A percentile compares a stretch with the other conserved stretches of the same genome.
Conservation (phyloP, 2,797 vertebrate species). For the Synanceia verrucosa region DNA sequence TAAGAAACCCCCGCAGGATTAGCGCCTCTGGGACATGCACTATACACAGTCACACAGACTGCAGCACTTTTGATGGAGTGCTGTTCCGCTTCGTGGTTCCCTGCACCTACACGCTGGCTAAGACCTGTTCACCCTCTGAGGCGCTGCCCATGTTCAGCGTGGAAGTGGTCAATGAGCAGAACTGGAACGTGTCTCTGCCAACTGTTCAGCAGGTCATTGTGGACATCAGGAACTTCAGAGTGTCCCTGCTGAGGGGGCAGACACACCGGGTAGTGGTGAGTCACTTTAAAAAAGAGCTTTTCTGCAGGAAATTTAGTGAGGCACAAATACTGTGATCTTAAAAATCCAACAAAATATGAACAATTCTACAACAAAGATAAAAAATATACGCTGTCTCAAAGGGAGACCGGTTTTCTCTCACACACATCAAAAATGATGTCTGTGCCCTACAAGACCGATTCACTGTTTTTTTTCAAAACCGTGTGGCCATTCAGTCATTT, state of each 20-base stretch:
- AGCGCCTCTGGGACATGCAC: conserved; percentile 78
- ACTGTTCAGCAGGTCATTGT: conserved; percentile 78
- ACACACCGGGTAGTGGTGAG: conserved; percentile 83
- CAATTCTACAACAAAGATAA: neutral
- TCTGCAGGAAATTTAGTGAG: neutral
- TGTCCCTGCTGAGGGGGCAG: conserved; percentile 78
- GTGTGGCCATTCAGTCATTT: neutral
- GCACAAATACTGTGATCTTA: no score
- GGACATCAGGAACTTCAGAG: conserved; percentile 61
- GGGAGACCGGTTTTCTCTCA: neutral
- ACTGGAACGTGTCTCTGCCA: conserved; percentile 65
- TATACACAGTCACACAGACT: conserved; percentile 80
- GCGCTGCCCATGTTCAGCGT: conserved; percentile 80
- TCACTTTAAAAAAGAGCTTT: neutral
- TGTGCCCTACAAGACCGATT: neutral
- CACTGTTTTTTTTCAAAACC: neutral
- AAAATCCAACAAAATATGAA: no score
- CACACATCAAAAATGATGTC: neutral
- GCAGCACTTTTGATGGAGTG: conserved; percentile 85
- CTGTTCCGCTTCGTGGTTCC: conserved; percentile 80
- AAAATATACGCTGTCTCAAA: neutral
- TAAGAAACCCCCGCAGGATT: conserved; percentile 34
- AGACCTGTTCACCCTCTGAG: conserved; percentile 74
- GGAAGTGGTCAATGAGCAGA: conserved; percentile 80
- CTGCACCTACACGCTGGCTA: conserved; percentile 86